Evolutionary conservation across 2,113 vertebrate genomes (phyloP).

Genomic region (Oryctolagus cuniculus): mOryCun1.1 NC_091433.1:19216501-19217000

Average conservation of each 20-base stretch:
- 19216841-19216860: neutral
- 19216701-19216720: neutral
- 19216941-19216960: neutral
- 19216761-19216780: neutral
- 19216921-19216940: neutral
- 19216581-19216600: neutral
- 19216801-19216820: neutral
- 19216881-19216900: neutral
- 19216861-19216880: neutral
- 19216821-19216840: neutral
- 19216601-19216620: neutral
- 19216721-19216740: neutral
- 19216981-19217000: neutral
- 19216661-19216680: neutral
- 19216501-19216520: neutral
- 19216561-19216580: neutral
- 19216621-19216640: neutral
- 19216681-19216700: neutral
- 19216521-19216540: neutral
- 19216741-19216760: neutral
- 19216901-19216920: neutral
- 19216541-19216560: neutral
- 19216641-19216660: neutral
- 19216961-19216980: neutral
- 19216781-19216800: conserved; percentile 5